Conservation (phyloP, 2,797 vertebrate genomes). For the Pipistrellus nathusii region DNA sequence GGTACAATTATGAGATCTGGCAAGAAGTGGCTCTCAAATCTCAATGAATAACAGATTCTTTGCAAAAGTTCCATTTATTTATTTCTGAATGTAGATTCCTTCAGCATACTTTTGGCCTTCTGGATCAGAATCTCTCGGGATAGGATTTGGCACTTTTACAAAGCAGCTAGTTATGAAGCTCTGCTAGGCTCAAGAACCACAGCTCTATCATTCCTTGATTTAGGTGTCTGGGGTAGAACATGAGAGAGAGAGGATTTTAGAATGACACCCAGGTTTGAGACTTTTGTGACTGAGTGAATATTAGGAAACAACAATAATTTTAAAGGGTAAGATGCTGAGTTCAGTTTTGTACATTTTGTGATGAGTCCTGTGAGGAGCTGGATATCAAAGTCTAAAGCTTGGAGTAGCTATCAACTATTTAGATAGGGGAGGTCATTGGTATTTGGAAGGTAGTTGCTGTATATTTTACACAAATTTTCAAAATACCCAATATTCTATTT, state of each 20-base stretch:
- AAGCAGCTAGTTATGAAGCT: background rate
- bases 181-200: constrained; percentile 26
- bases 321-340: background rate
- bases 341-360: background rate
- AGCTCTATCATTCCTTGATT: background rate
- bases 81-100: constrained; percentile 12
- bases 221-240: background rate
- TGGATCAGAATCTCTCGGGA: background rate
- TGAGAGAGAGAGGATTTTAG: constrained; percentile 35
- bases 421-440: background rate
- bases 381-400: background rate
- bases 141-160: background rate
- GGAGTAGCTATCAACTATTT: background rate
- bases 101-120: background rate
- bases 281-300: background rate
- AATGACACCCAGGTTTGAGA: background rate
- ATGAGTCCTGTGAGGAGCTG: background rate
- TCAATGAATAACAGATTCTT: background rate
- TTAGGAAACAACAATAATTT: background rate
- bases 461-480: background rate
- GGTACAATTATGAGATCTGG: background rate
- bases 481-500: constrained; percentile 27
- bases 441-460: background rate
- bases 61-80: constrained; percentile 25
- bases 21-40: background rate